Conservation (phyloP, 2,888 invertebrate species). For the Tipula helvola region DNA sequence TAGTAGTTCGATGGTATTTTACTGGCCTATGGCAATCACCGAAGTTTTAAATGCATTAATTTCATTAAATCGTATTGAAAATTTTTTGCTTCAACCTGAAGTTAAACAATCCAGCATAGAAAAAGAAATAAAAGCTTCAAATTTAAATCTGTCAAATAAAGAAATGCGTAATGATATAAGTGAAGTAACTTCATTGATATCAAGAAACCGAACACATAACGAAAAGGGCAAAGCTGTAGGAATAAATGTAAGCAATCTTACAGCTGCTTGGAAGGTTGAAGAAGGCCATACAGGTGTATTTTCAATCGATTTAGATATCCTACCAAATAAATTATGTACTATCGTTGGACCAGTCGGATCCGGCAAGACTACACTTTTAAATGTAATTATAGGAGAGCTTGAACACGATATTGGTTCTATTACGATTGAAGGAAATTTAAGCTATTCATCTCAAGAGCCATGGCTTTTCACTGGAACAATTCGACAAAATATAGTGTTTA, state of each 20-base stretch:
- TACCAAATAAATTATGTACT: conserved; percentile 37
- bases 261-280: conserved; percentile 12
- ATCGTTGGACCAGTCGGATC: conserved; percentile 63
- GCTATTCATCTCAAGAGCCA: conserved; percentile 71
- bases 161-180: background rate
- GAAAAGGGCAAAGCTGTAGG: conserved; percentile 7
- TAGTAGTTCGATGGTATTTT: conserved; percentile 64
- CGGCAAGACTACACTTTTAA: conserved; percentile 60
- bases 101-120: conserved; percentile 23
- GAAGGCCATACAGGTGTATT: conserved; percentile 9
- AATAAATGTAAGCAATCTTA: conserved; percentile 13
- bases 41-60: conserved; percentile 64
- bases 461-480: conserved; percentile 74
- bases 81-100: conserved; percentile 40
- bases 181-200: background rate
- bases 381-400: conserved; percentile 61
- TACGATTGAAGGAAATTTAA: conserved; percentile 49
- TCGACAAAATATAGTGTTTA: conserved; percentile 87
- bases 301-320: conserved; percentile 14
- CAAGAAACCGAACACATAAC: background rate
- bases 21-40: conserved; percentile 66
- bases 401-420: conserved; percentile 47
- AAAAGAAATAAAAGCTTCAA: conserved; percentile 18
- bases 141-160: conserved; percentile 11
- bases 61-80: conserved; percentile 57